Evolutionary conservation across 2,797 vertebrate genomes (phyloP), one percentile per base, ranked within the genome.

Genomic region (Gymnocypris eckloni): DNA sequence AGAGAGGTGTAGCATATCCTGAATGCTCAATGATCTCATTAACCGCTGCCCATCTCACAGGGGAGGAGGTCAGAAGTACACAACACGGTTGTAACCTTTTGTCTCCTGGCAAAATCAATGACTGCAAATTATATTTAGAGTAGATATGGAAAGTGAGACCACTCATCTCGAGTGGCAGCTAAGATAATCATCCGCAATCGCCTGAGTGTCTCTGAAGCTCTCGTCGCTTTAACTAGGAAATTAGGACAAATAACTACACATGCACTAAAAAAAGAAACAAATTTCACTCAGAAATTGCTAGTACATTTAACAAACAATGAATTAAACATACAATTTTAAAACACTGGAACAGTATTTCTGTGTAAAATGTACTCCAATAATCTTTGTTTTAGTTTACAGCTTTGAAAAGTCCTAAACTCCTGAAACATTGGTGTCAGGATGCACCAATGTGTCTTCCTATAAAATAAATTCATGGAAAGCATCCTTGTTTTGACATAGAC

Each of bases 21-120:
- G 90, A 88, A 87, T 77, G 91, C 66, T 88, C 87, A 56, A 91
- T 88, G 88, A 80, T 82, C 82, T 54, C 83, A 54, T 52, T 81
- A 86, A 84, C 72, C 28, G 81, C 86, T 79, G 77, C 45, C 78
- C 81, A 86, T 89, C 83, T 81, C 75, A 83, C 71, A 52, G 82
- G 91, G 85, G 75, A 86, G 70, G 89, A 92, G 90, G 92, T 92
- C 91, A 91, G 83, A 79, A 85, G 70, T 39, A 83, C 69, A 79
- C 59, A 84, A 84, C 79, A 85, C 41, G 69, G 59, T 84, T 92
- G 90, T 91, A 94, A 95, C 92, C 93, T 94, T 92, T 93, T 87
- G 91, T 92, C 90, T 88, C 91, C 86, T 86, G 83, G 10, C 86
- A 85, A 91, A 94, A 93, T 92, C 89, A 92, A 93, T 94, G 88